Evolutionary conservation across 1,140 invertebrate species (phyloP).

Genomic region (Spodoptera frugiperda): DNA sequence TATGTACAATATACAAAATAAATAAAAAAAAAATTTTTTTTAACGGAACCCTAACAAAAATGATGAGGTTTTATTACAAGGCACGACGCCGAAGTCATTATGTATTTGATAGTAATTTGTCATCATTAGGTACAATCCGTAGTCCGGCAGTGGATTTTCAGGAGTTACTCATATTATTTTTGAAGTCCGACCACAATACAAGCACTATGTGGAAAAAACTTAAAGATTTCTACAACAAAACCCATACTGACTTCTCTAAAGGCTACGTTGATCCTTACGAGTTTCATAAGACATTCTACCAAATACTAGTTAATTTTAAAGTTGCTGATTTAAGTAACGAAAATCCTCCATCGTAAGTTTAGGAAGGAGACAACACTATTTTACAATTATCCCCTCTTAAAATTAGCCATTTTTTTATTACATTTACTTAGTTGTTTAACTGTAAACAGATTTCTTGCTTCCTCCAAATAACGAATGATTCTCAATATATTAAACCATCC

Average conservation of each 20-base stretch:
- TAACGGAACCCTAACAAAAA: too few species aligned
- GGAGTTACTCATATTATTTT: too few species aligned
- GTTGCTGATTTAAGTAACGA: constrained; percentile 56
- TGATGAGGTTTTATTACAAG: too few species aligned
- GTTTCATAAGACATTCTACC: constrained; percentile 64
- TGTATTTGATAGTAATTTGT: too few species aligned
- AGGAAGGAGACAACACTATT: neutral
- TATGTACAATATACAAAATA: too few species aligned
- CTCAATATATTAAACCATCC: too few species aligned
- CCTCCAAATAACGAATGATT: neutral
- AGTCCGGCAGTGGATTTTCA: too few species aligned
- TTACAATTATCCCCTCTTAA: neutral
- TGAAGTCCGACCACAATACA: neutral
- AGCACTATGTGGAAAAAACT: constrained; percentile 56
- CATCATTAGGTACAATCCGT: too few species aligned
- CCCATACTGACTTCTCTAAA: constrained; percentile 58
- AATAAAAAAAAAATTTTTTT: too few species aligned
- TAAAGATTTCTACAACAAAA: constrained; percentile 62
- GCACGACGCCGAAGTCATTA: too few species aligned
- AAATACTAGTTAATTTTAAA: constrained; percentile 62
- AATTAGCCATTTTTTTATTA: too few species aligned
- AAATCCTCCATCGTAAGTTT: constrained; percentile 17
- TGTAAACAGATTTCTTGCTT: neutral
- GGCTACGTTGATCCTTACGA: constrained; percentile 62
- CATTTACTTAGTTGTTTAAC: too few species aligned